These are phyloP conservation scores for Poeciliopsis occidentalis DNA, from an alignment of 2,113 vertebrate species.

Conservation along the genomic window DNA sequence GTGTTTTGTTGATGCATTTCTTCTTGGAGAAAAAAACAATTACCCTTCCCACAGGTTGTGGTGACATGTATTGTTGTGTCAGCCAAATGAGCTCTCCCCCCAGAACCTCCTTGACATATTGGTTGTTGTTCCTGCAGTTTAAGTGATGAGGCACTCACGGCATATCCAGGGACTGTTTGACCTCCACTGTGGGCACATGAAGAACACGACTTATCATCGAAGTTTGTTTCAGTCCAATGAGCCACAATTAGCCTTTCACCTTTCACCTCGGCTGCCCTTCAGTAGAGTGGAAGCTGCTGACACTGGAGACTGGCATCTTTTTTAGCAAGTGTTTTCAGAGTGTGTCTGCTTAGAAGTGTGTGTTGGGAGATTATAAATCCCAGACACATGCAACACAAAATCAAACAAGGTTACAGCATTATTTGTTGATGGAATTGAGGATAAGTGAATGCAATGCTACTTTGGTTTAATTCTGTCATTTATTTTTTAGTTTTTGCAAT, in stretches of 20 bases:
- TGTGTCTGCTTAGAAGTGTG: neutral
- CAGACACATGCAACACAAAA: constrained; percentile 19
- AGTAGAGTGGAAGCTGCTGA: constrained; percentile 71
- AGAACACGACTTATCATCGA: constrained; percentile 76
- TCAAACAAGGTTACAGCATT: neutral
- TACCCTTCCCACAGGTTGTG: constrained; percentile 5
- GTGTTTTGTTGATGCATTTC: neutral
- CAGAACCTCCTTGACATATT: constrained; percentile 53
- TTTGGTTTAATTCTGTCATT: constrained; percentile 11
- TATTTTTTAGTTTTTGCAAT: too few species aligned
- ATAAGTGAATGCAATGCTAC: constrained; percentile 34
- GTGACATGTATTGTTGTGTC: neutral
- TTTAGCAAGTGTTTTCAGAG: constrained; percentile 45
- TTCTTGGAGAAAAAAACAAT: neutral
- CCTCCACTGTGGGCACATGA: constrained; percentile 62
- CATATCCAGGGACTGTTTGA: constrained; percentile 62
- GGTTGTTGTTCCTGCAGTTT: constrained; percentile 70
- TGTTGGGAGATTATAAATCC: constrained; percentile 32
- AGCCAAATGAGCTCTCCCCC: constrained; percentile 14
- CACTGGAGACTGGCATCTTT: constrained; percentile 69
- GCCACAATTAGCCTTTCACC: constrained; percentile 79
- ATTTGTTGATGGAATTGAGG: constrained; percentile 10
- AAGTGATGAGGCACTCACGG: constrained; percentile 61
- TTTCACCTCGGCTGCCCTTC: constrained; percentile 69
- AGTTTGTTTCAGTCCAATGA: constrained; percentile 72